Evolutionary conservation across 2,113 vertebrate species (phyloP), one percentile per base, ranked within the genome.

Genomic region (Neoarius graeffei): DNA sequence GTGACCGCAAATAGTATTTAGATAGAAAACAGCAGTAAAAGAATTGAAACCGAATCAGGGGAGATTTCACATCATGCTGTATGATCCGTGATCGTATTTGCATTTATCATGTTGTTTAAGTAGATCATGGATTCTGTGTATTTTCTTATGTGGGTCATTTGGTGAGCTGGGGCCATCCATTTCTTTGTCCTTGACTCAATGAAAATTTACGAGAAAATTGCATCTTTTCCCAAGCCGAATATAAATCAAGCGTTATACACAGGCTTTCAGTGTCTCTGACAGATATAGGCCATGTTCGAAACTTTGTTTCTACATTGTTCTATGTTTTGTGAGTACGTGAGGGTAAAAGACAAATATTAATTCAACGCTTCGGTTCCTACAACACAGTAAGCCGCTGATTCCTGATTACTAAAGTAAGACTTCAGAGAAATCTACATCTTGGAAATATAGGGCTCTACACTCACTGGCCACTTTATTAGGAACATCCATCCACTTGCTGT

Each of bases 111-210:
- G 91, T 92, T 93, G 90, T 93, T 94, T 94, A 92, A 94, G 93
- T 94, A 93, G 93, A 91, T 88, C 89, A 90, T 83, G 92, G 87
- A 91, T 85, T 92, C 90, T 91, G 92, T 91, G 88, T 89, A 89
- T 90, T 91, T 91, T 89, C 89, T 90, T 94, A 95, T 96, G 92
- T 96, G 94, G 95, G 95, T 96, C 94, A 95, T 88, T 92, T 81
- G 86, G 91, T 92, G 93, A 92, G 92, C 89, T 91, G 93, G 92
- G 93, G 92, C 93, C 93, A 93, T 94, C 87, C 80, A 94, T 94
- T 94, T 95, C 93, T 94, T 93, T 95, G 95, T 93, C 94, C 95
- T 95, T 96, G 94, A 95, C 94, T 94, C 95, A 93, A 94, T 94
- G 93, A 94, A 94, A 94, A 93, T 94, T 94, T 94, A 93, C 92